Conservation (phyloP, 2,113 vertebrate genomes). For the Cyanoderma ruficeps region DNA sequence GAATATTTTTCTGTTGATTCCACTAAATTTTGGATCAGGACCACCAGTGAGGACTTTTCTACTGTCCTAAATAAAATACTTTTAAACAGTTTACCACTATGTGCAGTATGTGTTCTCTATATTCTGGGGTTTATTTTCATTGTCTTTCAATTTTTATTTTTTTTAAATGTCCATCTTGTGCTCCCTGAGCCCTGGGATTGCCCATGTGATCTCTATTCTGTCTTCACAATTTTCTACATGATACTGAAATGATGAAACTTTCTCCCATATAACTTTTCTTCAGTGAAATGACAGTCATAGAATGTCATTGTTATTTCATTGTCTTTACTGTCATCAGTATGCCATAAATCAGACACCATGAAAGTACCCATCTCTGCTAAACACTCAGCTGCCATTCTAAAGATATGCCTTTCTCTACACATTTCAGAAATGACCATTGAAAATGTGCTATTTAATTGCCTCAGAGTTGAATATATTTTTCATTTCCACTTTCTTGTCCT, state of each 20-base stretch:
- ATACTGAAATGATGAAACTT: not conserved
- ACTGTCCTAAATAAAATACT: not conserved
- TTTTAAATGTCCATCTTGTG: not conserved
- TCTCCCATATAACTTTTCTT: not conserved
- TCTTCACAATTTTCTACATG: not conserved
- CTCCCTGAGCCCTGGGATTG: not conserved
- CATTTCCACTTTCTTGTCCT: conserved; percentile 5
- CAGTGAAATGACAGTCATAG: not conserved
- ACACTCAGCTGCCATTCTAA: not conserved
- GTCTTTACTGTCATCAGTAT: not conserved
- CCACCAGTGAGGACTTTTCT: not conserved
- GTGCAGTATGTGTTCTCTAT: not conserved
- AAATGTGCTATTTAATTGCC: conserved; percentile 4
- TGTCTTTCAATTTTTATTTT: not conserved
- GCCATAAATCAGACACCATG: not conserved
- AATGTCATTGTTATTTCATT: not conserved
- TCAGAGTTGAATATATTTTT: conserved; percentile 1
- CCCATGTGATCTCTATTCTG: not conserved
- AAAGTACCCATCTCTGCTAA: not conserved
- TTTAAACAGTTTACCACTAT: not conserved
- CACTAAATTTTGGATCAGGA: not conserved
- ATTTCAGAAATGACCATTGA: conserved; percentile 18
- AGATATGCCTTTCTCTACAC: not conserved
- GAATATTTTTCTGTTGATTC: not conserved
- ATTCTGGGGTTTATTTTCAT: not conserved